These are phyloP conservation scores for Mormyrus iriodes DNA, from an alignment of 2,113 vertebrate genomes.

Conservation along the genomic window DNA sequence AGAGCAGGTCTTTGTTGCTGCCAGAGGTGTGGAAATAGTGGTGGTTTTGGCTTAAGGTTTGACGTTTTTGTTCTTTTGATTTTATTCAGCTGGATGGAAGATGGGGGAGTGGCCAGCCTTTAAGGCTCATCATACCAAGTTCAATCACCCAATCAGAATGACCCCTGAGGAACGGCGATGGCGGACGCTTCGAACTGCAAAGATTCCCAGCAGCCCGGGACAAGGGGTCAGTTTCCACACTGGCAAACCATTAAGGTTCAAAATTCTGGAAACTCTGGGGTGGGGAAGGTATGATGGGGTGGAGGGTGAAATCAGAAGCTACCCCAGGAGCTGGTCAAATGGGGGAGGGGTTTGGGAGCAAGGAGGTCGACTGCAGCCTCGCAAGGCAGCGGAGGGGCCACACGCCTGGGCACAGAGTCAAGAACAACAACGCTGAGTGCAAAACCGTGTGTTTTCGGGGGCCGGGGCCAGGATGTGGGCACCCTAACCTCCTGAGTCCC, in stretches of 20 bases:
- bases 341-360: neutral
- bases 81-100: slow-evolving; percentile 2
- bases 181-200: neutral
- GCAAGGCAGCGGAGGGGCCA: slow-evolving; percentile 26
- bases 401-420: slow-evolving; percentile 11
- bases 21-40: neutral
- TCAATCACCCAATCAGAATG: neutral
- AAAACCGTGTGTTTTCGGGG: slow-evolving; percentile 16
- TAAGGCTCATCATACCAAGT: neutral
- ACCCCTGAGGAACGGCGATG: neutral
- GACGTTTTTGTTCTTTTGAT: neutral
- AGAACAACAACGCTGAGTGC: slow-evolving; percentile 25
- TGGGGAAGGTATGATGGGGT: slow-evolving; percentile 36
- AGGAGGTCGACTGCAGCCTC: slow-evolving; percentile 27
- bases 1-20: neutral
- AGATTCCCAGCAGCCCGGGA: neutral
- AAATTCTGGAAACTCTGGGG: neutral
- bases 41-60: neutral
- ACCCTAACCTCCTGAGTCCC: neutral
- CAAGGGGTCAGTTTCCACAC: neutral
- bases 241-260: neutral
- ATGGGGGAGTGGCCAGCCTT: neutral
- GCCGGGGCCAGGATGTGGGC: neutral
- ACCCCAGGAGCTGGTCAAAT: slow-evolving; percentile 9
- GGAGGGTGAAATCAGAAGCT: slow-evolving; percentile 24